These are phyloP conservation scores for Brachionus rotundiformis DNA, from an alignment of 1,140 invertebrate genomes.

Conservation along the genomic window DNA sequence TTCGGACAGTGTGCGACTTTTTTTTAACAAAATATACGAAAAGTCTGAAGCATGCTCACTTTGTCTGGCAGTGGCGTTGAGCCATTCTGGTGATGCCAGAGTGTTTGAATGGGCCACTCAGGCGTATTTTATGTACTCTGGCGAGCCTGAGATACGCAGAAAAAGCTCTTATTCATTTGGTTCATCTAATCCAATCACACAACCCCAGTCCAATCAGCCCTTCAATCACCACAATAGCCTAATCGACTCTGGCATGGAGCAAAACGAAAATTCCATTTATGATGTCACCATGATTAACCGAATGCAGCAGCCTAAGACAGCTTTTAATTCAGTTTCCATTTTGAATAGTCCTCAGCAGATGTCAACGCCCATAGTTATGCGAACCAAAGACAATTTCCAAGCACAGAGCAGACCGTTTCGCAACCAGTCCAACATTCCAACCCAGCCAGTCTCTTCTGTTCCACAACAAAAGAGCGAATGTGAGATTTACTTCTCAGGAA, in stretches of 20 bases:
- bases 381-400: conserved; percentile 26
- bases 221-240: conserved; percentile 52
- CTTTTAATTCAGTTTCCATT: neutral
- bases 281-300: conserved; percentile 67
- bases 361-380: conserved; percentile 24
- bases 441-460: neutral
- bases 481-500: conserved; percentile 46
- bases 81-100: conserved; percentile 57
- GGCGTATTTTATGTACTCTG: conserved; percentile 88
- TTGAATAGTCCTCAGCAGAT: conserved; percentile 47
- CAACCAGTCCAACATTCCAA: neutral
- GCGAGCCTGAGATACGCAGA: conserved; percentile 68
- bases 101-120: conserved; percentile 81
- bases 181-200: conserved; percentile 37
- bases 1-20: conserved; percentile 77
- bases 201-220: conserved; percentile 29
- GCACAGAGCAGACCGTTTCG: neutral
- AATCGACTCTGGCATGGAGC: conserved; percentile 55
- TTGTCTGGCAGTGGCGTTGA: conserved; percentile 75
- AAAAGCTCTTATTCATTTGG: conserved; percentile 53
- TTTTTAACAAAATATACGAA: conserved; percentile 77
- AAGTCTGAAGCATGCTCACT: conserved; percentile 85
- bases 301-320: neutral
- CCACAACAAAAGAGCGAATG: conserved; percentile 44
- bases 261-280: conserved; percentile 71